Evolutionary conservation across 1,140 invertebrate species (phyloP), one percentile per base, ranked within the genome.

Genomic region (Vanessa tameamea): DNA sequence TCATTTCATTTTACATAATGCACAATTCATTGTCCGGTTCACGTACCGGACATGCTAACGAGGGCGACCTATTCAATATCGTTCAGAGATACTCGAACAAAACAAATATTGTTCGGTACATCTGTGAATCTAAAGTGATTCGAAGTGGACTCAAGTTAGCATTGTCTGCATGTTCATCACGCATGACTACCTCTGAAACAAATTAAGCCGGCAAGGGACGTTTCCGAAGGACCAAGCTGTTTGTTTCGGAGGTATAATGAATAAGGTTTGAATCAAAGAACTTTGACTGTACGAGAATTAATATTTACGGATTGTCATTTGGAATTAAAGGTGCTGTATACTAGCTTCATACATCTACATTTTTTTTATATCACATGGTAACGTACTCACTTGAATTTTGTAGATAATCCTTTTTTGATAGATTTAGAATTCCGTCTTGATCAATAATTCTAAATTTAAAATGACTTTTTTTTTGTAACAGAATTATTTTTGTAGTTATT

Each of bases 101-200:
- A 23, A 57, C 65, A 67, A 67, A 67, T 67, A 67, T 53, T 67
- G 50, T 61, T 37, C 55, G 13, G 31, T 55, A 53, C 48, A 51
- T 66, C 64, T 66, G 48, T 55, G 51, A 20, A 68, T 67, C 3
- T 37, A 67, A 66, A 57, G 65, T 53, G 57, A 37, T 61, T 61
- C 26, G 26, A 37, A 61, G 57, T 37, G 57, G 26, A 61, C 26
- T 61, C 57, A n/a, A 61, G 26, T 31, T 61, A 61, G 57, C 57
- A 61, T 61, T 61, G 57, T 59, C 20, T 59, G 23, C 55, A 51
- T 51, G 55, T 61, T 6, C 23, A 13, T 37, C 15, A 61, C 57
- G 57, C 57, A 61, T 61, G 57, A 61, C 57, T 61, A 61, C 23
- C 57, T n/a, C 57, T 37, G 57, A 61, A 61, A 61, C 57, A 37